Evolutionary conservation across 2,888 invertebrate species (phyloP), one percentile per base, ranked within the genome.

Genomic region (Zhengitettix transpicula): DNA sequence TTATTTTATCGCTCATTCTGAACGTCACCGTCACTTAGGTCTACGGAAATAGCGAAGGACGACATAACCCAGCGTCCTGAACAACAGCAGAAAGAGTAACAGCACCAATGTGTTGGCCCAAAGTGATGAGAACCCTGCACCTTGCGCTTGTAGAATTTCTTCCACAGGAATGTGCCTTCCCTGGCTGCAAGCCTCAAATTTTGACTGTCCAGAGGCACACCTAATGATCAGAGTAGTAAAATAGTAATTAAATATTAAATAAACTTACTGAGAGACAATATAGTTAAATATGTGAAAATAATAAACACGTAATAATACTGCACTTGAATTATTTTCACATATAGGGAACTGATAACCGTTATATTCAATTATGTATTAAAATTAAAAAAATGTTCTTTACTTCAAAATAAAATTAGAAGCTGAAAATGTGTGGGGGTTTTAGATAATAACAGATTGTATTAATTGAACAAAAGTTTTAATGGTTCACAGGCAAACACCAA

Each of bases 41-140:
- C 81, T 78, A 67, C 83, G 79, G 69, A 83, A 78, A 70, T 82
- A 85, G 66, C 87, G 80, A 66, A 87, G 74, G 64, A 86, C 85
- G 65, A 84, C 74, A 72, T 87, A 87, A 64, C 87, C 86, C 64
- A 86, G 75, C 59, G 81, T 75, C 65, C 87, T 79, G 74, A 87
- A 87, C 66, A 83, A 79, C 66, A 85, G 70, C 64, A 87, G 78
- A 75, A 86, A 87, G 67, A 81, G 79, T 66, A 86, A 68, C 62
- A 87, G 76, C 57, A 86, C 82, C 61, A 83, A 72, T 14, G 85
- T 85, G 72, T 87, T 87, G 61, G 83, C 80, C 87, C 87, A 87
- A 17, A 87, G 73, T n/a, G 47, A 47, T 14, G 86, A 84, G 64
- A 79, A 69, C 65, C 77, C 76, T 28, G 81, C 79, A 59, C 83